A percentile compares a stretch with the other conserved stretches of the same genome.
These are phyloP conservation scores for Pluvialis apricaria DNA, from an alignment of 2,113 vertebrate genomes.

Conservation along the genomic window DNA sequence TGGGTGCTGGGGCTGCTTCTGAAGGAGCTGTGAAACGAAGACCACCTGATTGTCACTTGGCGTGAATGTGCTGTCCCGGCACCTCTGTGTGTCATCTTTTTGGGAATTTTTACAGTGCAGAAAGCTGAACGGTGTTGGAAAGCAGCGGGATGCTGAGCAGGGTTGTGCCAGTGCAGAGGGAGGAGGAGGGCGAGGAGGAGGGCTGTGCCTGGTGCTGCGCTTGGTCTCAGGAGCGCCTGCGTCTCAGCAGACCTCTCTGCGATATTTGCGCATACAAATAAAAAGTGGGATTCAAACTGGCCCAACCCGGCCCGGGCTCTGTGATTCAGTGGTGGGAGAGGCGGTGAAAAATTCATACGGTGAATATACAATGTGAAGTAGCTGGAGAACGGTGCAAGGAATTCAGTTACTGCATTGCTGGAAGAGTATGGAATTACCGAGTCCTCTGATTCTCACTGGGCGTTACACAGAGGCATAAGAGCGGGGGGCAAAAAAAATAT, in stretches of 20 bases:
- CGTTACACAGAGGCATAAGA: neutral
- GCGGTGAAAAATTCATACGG: neutral
- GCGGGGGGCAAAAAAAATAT: neutral
- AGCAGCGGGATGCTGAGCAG: neutral
- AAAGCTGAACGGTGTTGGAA: neutral
- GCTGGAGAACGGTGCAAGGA: neutral
- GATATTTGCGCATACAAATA: neutral
- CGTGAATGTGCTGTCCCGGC: neutral
- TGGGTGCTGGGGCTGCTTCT: neutral
- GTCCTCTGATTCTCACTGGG: neutral
- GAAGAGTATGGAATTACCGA: accelerated
- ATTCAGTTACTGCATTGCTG: neutral
- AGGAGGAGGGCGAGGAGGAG: neutral
- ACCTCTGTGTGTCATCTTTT: neutral
- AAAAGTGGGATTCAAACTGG: neutral
- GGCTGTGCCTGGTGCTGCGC: neutral
- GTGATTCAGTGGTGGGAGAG: neutral
- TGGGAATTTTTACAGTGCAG: neutral
- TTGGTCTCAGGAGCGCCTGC: neutral
- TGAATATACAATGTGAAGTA: neutral
- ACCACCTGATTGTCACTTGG: neutral
- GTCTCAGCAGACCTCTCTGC: neutral
- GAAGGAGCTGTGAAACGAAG: neutral
- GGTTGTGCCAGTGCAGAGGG: neutral
- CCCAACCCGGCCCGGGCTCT: neutral